Conservation (phyloP, 2,888 invertebrate species). For the Idaea straminata region DNA sequence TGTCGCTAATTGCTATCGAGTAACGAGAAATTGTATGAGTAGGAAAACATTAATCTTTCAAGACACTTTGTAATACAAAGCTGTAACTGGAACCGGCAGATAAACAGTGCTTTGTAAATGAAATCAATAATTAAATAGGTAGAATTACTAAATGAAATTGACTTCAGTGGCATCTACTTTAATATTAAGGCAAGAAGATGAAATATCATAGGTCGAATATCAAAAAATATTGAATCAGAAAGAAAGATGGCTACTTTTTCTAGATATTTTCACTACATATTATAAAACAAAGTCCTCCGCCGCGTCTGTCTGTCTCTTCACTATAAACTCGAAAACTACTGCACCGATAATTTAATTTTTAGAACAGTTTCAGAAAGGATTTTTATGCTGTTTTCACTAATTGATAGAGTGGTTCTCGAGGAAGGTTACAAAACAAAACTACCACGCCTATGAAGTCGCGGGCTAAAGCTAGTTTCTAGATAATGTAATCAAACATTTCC, state of each 20-base stretch:
- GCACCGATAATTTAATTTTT: too few species aligned
- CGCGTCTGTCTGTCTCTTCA: too few species aligned
- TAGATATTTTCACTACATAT: too few species aligned
- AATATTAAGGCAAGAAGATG: neutral
- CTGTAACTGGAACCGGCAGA: neutral
- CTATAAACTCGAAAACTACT: too few species aligned
- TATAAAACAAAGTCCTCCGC: too few species aligned
- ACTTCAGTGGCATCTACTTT: neutral
- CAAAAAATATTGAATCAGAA: neutral
- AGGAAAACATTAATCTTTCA: slow-evolving; percentile 2
- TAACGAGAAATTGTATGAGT: slow-evolving; percentile 14
- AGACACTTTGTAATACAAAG: neutral
- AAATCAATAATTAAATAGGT: neutral
- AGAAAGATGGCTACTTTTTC: neutral
- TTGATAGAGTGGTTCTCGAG: too few species aligned
- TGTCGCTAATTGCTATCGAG: slow-evolving; percentile 29
- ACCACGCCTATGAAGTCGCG: neutral
- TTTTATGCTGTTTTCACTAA: too few species aligned
- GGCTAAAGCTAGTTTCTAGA: neutral
- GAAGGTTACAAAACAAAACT: too few species aligned
- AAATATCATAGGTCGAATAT: neutral
- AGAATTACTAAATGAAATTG: neutral
- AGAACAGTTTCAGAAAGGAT: too few species aligned
- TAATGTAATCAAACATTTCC: neutral
- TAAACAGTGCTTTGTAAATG: neutral